These are phyloP conservation scores for Herpetotheres cachinnans DNA, from an alignment of 2,113 vertebrate genomes.

Conservation along the genomic window DNA sequence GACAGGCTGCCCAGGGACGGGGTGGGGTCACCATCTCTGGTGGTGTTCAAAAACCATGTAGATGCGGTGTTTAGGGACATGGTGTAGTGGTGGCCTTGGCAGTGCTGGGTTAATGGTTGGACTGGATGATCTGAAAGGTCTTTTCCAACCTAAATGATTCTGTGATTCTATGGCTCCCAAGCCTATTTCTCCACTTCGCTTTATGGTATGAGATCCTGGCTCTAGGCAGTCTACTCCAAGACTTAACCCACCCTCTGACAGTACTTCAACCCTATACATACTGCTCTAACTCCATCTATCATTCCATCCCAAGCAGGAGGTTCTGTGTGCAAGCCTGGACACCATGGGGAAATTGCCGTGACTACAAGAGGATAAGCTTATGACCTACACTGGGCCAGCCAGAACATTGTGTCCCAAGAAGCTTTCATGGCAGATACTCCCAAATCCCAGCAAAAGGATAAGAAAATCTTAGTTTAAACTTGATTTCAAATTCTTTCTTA, in stretches of 20 bases:
- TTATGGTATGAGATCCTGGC: background rate
- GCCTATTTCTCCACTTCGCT: background rate
- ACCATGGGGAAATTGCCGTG: fast-evolving
- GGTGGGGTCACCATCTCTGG: too few relatives aligned
- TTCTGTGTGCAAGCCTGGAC: too few relatives aligned
- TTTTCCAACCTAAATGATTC: too few relatives aligned
- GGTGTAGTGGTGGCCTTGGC: too few relatives aligned
- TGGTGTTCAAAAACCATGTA: too few relatives aligned
- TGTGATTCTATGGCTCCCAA: background rate
- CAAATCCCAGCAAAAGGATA: background rate
- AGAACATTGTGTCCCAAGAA: background rate
- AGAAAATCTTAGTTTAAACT: background rate
- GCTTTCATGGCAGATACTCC: background rate
- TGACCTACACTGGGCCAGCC: background rate
- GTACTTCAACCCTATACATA: background rate
- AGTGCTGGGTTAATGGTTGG: too few relatives aligned
- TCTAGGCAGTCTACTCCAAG: background rate
- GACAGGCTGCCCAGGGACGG: too few relatives aligned
- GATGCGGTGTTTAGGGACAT: too few relatives aligned
- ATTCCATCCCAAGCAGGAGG: background rate
- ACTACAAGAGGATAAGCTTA: fast-evolving
- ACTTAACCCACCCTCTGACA: background rate
- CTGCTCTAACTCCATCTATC: background rate
- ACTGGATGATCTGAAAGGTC: too few relatives aligned
- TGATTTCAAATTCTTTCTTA: background rate